A percentile compares a stretch with the other conserved stretches of the same genome.
Conservation (phyloP, 2,113 vertebrate genomes). For the Caranx melampygus region DNA sequence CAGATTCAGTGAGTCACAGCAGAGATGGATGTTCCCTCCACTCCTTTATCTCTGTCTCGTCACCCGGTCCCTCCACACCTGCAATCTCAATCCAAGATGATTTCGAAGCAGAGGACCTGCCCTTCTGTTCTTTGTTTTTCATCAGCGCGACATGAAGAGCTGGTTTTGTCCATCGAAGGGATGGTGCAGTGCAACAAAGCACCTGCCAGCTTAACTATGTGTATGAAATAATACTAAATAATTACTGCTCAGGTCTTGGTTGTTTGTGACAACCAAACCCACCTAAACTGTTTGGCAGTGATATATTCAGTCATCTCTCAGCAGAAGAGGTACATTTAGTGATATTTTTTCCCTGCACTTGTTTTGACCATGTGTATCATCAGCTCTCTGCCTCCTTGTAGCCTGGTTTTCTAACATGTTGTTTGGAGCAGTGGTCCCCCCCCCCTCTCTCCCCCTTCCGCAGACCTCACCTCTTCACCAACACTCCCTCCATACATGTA, state of each 20-base stretch:
- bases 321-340: background rate
- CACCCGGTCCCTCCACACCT: background rate
- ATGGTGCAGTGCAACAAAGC: background rate
- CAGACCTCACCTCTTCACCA: conserved; percentile 36
- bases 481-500: conserved; percentile 63
- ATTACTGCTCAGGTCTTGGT: background rate
- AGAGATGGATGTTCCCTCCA: background rate
- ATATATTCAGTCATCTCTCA: background rate
- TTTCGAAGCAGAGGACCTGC: conserved; percentile 5
- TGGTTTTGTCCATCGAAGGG: conserved; percentile 3
- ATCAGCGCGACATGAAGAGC: background rate
- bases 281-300: background rate
- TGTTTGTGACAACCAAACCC: too few relatives aligned
- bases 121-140: background rate
- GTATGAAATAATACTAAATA: background rate
- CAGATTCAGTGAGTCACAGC: conserved; percentile 16
- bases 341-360: background rate
- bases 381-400: conserved; percentile 9
- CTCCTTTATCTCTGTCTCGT: background rate
- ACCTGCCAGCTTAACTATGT: background rate
- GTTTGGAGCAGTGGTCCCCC: conserved; percentile 21
- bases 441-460: conserved; percentile 25
- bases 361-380: background rate
- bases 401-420: conserved; percentile 41
- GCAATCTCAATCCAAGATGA: background rate